Evolutionary conservation across 2,113 vertebrate species (phyloP).

Genomic region (Hypanus sabinus): DNA sequence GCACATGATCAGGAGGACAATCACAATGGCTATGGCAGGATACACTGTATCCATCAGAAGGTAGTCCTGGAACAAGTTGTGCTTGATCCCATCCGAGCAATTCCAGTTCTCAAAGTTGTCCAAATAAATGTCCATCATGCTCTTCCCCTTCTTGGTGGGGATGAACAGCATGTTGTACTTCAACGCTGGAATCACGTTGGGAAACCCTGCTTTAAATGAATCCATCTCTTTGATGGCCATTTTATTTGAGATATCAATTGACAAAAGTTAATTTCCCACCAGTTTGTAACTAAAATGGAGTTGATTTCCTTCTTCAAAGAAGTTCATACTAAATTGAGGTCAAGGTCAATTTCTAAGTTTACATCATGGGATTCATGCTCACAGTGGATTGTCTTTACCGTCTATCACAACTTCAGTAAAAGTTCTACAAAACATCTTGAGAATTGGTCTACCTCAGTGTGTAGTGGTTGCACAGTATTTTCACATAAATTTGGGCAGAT

Average conservation of each 20-base stretch:
- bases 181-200: constrained; percentile 58
- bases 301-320: background rate
- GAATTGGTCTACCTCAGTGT: background rate
- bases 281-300: background rate
- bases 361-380: background rate
- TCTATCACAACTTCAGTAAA: background rate
- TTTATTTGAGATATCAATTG: background rate
- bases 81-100: constrained; percentile 89
- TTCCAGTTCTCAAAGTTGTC: constrained; percentile 98
- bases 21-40: constrained; percentile 89
- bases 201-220: background rate
- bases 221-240: background rate
- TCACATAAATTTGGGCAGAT: background rate
- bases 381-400: background rate
- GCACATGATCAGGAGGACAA: constrained; percentile 92
- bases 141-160: constrained; percentile 87
- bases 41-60: constrained; percentile 93
- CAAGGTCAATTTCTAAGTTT: background rate
- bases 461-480: background rate
- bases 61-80: constrained; percentile 92
- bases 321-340: background rate
- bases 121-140: constrained; percentile 94
- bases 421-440: background rate
- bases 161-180: constrained; percentile 93
- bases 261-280: background rate